Conservation (phyloP, 2,113 vertebrate species). For the Apistogramma diplotaenia region DNA sequence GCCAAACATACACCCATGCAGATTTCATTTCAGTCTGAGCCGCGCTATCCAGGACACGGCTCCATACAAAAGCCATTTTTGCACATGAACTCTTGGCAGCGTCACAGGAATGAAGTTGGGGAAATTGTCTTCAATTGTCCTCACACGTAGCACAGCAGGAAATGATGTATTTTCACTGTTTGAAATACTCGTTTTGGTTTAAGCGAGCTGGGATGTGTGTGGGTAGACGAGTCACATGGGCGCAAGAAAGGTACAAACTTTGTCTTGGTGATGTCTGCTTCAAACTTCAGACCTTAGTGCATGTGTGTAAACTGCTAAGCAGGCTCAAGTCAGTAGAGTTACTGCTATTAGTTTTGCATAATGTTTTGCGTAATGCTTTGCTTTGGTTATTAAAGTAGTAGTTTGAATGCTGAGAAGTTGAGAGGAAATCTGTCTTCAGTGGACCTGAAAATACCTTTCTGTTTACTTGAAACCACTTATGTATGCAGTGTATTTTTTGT, state of each 20-base stretch:
- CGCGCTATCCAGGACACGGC: not conserved
- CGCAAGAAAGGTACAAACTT: not conserved
- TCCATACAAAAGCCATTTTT: not conserved
- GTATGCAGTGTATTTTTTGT: not conserved
- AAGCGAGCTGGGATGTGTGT: not conserved
- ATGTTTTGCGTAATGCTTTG: not conserved
- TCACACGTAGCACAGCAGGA: not conserved
- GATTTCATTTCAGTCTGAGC: not conserved
- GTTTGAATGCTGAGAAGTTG: not conserved
- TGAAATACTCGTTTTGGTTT: not conserved
- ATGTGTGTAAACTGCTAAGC: not conserved
- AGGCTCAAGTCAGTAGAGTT: conserved; percentile 3
- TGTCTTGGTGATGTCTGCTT: no score
- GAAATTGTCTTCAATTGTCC: not conserved
- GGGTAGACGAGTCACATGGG: not conserved
- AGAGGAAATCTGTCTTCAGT: not conserved
- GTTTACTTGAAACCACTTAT: not conserved
- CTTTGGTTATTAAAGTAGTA: not conserved
- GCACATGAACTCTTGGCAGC: not conserved
- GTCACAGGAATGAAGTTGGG: not conserved
- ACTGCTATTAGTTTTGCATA: not conserved
- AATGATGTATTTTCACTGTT: not conserved
- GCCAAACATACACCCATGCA: not conserved
- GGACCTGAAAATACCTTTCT: not conserved
- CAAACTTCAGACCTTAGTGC: not conserved